These are phyloP conservation scores for Loriculus beryllinus DNA, from an alignment of 2,797 vertebrate genomes.

Conservation along the genomic window DNA sequence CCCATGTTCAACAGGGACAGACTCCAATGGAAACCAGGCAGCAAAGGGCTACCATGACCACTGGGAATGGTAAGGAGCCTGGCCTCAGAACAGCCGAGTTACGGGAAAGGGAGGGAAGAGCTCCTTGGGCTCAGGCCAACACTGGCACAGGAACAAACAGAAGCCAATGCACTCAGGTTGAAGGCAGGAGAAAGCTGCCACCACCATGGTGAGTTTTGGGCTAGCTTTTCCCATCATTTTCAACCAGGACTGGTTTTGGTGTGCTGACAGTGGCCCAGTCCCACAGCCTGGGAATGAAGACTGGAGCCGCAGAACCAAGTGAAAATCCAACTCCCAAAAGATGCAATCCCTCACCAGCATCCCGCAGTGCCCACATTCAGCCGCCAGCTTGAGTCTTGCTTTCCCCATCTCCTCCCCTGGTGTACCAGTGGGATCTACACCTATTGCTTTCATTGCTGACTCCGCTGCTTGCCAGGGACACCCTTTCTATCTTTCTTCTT, in stretches of 20 bases:
- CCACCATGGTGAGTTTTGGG: neutral
- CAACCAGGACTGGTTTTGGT: accelerated
- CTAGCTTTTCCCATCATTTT: neutral
- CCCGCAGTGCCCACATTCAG: accelerated
- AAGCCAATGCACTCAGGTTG: accelerated
- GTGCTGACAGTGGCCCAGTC: too few species aligned
- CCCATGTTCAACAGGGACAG: neutral
- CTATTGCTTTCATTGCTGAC: neutral
- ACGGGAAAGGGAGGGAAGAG: neutral
- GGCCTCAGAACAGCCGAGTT: neutral
- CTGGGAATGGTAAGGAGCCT: neutral
- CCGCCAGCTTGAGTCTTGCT: neutral
- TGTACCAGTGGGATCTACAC: neutral
- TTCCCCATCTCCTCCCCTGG: too few species aligned
- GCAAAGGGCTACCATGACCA: neutral
- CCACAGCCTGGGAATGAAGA: too few species aligned
- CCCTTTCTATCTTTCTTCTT: accelerated
- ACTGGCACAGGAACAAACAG: neutral
- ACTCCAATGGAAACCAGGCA: accelerated
- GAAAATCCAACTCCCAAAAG: neutral
- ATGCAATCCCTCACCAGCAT: neutral
- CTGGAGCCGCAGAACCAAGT: neutral
- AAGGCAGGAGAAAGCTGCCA: neutral
- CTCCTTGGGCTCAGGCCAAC: neutral
- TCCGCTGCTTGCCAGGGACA: neutral